Conservation (phyloP, 2,888 invertebrate genomes). For the Cephonodes hylas region DNA sequence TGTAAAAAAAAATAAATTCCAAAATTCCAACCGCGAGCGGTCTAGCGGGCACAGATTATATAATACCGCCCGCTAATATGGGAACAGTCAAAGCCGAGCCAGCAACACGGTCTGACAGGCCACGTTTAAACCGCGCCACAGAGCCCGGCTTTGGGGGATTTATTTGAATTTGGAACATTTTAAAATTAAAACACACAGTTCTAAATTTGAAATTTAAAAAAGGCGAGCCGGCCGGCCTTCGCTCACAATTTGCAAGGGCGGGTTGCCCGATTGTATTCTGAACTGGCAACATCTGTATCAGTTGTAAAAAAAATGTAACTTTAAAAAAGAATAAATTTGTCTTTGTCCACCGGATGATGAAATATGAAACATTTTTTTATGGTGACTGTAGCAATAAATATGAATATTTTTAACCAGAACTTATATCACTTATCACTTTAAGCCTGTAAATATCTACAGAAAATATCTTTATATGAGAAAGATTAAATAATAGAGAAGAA, state of each 20-base stretch:
- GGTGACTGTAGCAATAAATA: background rate
- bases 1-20: background rate
- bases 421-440: background rate
- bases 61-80: slow-evolving; percentile 3
- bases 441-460: background rate
- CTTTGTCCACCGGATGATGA: background rate
- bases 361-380: background rate
- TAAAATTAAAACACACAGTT: slow-evolving; percentile 31
- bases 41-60: background rate
- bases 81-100: slow-evolving; percentile 3
- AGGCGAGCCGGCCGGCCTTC: background rate
- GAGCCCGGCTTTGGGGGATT: slow-evolving; percentile 32
- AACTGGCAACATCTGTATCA: slow-evolving; percentile 10
- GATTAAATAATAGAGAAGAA: no score
- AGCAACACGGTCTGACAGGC: slow-evolving; percentile 17
- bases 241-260: slow-evolving; percentile 4
- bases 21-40: background rate
- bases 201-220: slow-evolving; percentile 31
- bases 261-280: slow-evolving; percentile 1
- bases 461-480: no score
- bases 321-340: background rate
- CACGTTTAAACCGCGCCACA: slow-evolving; percentile 11
- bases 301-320: background rate
- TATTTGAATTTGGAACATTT: slow-evolving; percentile 40
- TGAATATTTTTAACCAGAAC: background rate